Percentiles rank a stretch among this genome's conserved stretches.
Evolutionary conservation across 2,888 invertebrate species (phyloP).

Genomic region (Watsonalla cultraria): DNA sequence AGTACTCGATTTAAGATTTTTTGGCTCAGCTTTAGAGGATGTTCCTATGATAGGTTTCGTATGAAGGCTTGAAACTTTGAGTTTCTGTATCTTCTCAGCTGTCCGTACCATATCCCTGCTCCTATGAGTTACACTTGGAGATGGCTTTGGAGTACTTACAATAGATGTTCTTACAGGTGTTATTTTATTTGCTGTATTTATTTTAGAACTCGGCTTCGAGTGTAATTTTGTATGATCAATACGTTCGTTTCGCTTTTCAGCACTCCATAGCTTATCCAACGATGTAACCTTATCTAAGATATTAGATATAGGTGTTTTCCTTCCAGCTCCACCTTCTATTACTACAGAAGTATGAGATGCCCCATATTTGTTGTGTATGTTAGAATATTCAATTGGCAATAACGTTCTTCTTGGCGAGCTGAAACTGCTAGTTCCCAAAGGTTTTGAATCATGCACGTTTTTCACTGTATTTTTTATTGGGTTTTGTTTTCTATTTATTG

Average conservation of each 20-base stretch:
- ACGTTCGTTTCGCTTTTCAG: slow-evolving; percentile 69
- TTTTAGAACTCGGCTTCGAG: slow-evolving; percentile 40
- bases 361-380: slow-evolving; percentile 42
- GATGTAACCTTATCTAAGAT: slow-evolving; percentile 73
- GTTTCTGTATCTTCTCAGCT: slow-evolving; percentile 64
- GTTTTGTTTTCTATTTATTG: slow-evolving; percentile 55
- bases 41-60: slow-evolving; percentile 56
- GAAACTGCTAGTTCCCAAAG: slow-evolving; percentile 64
- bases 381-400: slow-evolving; percentile 63
- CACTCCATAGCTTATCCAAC: slow-evolving; percentile 77
- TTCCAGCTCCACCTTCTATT: slow-evolving; percentile 70
- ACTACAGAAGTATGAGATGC: slow-evolving; percentile 46
- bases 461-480: slow-evolving; percentile 28
- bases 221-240: slow-evolving; percentile 55
- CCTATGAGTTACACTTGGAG: slow-evolving; percentile 46
- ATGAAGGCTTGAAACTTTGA: slow-evolving; percentile 48
- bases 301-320: slow-evolving; percentile 70
- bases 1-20: slow-evolving; percentile 28
- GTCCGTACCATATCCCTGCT: slow-evolving; percentile 72
- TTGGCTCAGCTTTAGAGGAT: slow-evolving; percentile 35
- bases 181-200: slow-evolving; percentile 25
- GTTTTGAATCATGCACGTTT: slow-evolving; percentile 34
- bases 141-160: slow-evolving; percentile 24
- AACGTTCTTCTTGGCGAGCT: slow-evolving; percentile 65
- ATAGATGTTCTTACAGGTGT: slow-evolving; percentile 17